Conservation (phyloP, 2,888 invertebrate genomes). For the Bimastos eiseni region DNA sequence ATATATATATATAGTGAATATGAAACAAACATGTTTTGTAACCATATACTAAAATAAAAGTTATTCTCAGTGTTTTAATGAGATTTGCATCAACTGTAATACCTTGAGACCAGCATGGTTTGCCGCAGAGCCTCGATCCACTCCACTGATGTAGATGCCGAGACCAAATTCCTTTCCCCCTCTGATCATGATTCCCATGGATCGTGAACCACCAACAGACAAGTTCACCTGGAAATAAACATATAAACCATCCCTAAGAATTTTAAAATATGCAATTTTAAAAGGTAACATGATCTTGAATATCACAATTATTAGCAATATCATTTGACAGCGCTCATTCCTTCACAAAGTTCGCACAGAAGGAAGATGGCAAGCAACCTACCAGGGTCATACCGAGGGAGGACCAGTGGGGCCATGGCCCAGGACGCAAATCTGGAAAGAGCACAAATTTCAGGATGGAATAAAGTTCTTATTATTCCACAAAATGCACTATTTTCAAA, state of each 20-base stretch:
- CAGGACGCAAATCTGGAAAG: too few relatives aligned
- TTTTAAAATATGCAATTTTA: background rate
- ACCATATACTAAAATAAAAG: constrained; percentile 1
- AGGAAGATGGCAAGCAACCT: too few relatives aligned
- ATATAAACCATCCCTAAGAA: background rate
- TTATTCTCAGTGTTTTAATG: background rate
- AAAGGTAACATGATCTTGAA: background rate
- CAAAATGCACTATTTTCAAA: too few relatives aligned
- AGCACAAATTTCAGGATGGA: too few relatives aligned
- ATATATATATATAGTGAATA: too few relatives aligned
- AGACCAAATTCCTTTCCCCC: constrained; percentile 92
- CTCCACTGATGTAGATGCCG: constrained; percentile 92
- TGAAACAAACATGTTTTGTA: too few relatives aligned
- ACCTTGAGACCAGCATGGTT: constrained; percentile 76
- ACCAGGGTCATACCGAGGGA: too few relatives aligned
- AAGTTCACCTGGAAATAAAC: constrained; percentile 63
- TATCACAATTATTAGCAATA: background rate
- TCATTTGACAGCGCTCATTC: background rate
- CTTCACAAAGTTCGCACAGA: too few relatives aligned
- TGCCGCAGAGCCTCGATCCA: constrained; percentile 89
- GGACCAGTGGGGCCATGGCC: too few relatives aligned
- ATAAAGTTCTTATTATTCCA: too few relatives aligned
- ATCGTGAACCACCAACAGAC: constrained; percentile 66
- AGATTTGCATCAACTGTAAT: background rate
- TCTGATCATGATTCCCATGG: constrained; percentile 88